phyloP scores from a whole-genome alignment of 2,113 vertebrate species.

The Stegostoma tigrinum region DNA sequence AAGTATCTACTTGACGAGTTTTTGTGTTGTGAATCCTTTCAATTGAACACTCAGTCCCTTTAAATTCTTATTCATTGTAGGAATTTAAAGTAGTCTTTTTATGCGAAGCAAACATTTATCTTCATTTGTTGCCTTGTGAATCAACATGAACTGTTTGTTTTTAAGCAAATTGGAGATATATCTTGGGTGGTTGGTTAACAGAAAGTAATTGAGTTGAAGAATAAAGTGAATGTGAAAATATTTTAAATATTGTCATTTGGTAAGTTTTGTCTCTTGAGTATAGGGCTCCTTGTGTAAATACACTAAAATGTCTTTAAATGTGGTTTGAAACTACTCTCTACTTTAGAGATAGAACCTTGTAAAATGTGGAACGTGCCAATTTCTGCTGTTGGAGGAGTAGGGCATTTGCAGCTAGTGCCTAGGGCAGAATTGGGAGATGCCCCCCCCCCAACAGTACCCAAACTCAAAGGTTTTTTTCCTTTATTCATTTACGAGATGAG shows the following conservation, averaged over 20 bases:
- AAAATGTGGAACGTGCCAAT: not conserved
- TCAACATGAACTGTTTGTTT: not conserved
- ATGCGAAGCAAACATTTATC: not conserved
- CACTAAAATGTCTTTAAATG: not conserved
- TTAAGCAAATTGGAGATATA: not conserved
- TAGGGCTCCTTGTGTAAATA: not conserved
- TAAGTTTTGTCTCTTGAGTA: not conserved
- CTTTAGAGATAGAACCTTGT: not conserved
- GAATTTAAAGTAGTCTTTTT: not conserved
- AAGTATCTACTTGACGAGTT: not conserved
- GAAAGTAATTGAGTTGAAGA: not conserved
- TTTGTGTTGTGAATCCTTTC: not conserved
- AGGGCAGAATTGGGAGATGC: not conserved
- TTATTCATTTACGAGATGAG: too few species aligned
- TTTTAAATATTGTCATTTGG: conserved; percentile 18
- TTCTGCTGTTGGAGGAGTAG: not conserved
- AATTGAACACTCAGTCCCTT: not conserved
- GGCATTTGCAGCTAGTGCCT: not conserved
- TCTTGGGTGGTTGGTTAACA: not conserved
- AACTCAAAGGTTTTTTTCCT: not conserved
- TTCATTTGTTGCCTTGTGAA: not conserved
- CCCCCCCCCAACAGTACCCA: not conserved
- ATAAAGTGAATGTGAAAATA: not conserved
- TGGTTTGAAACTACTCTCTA: not conserved
- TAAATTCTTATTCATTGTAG: not conserved